phyloP scores from a whole-genome alignment of 2,888 invertebrate species.

The Cecidostiba fungosa region DNA sequence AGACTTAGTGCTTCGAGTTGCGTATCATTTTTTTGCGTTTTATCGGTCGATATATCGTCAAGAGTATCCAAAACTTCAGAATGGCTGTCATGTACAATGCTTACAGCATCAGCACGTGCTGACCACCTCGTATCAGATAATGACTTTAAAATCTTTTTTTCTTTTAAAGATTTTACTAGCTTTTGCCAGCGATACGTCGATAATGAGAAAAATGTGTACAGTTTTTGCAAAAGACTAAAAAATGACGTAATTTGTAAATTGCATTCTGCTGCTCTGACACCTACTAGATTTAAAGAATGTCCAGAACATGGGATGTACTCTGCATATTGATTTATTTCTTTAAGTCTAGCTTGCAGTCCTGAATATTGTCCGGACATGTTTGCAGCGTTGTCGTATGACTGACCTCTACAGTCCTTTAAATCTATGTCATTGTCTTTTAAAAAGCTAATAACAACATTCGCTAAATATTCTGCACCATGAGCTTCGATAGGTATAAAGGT shows the following conservation, averaged over 20 bases:
- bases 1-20: neutral
- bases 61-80: neutral
- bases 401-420: neutral
- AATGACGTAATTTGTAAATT: neutral
- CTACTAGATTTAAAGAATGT: neutral
- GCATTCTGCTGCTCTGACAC: conserved; percentile 7
- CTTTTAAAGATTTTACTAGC: neutral
- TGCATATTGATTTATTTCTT: neutral
- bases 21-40: neutral
- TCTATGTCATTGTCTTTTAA: neutral
- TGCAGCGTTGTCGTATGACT: neutral
- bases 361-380: neutral
- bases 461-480: neutral
- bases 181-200: neutral
- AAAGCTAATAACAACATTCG: neutral
- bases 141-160: neutral
- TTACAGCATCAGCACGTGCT: neutral
- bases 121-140: conserved; percentile 24
- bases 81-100: neutral
- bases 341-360: neutral
- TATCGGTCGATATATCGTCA: neutral
- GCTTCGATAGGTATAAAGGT: neutral
- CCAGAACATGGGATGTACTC: conserved; percentile 8
- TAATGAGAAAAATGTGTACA: conserved; percentile 14
- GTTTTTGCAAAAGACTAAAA: neutral